Base-by-base conservation (phyloP, 2,797 vertebrate genomes). In the Platalea minor region DNA sequence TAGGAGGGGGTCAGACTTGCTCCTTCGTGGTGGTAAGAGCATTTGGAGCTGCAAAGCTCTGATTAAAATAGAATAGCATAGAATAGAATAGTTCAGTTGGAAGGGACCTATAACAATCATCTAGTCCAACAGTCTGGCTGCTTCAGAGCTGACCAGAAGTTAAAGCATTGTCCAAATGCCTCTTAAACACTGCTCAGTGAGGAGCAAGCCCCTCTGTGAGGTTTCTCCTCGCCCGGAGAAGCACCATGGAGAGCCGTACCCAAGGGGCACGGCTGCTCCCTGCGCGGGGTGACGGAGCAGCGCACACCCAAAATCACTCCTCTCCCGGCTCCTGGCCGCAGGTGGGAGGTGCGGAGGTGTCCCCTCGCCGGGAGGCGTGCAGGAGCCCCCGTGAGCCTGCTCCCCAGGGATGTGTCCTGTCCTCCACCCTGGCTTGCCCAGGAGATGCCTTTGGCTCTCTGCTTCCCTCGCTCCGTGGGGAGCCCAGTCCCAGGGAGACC, bases 401-500 rank as follows among this genome's bases (percentile, higher is more conserved):
- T 54, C 23, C 20, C 26, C 7, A 26, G 41, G 15, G 4, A 8
- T 67, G 28, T 35, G 21, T 78, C 53, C 60, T 8, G 15, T 46
- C 45, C 14, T 56, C 11, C 18, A 14, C 17, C 2, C 26, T 50
- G 41, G 25, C 26, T 74, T 70, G 45, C 39, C 18, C 18, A 6
- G 53, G 53, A 75, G 37, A 45, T 24, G 54, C 10, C 13, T 5
- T 46, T 63, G 33, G 13, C 17, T 86, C 76, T 33, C 64, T 10
- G 19, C 14, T 64, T 72, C 41, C n/a, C 57, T 63, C 1, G 0
- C 8, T 23, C 39, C 7, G 0, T 4, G 25, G 35, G 33, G 31
- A 83, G 6, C 46, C 65, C 46, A 53, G 51, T 11, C 37, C 6
- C 69, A 17, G 54, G 16, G 39, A 68, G 51, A 13, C 15, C 43